Percentiles rank a stretch among this genome's conserved stretches.
Evolutionary conservation across 2,113 vertebrate species (phyloP).

Genomic region (Oenanthe oenanthe): DNA sequence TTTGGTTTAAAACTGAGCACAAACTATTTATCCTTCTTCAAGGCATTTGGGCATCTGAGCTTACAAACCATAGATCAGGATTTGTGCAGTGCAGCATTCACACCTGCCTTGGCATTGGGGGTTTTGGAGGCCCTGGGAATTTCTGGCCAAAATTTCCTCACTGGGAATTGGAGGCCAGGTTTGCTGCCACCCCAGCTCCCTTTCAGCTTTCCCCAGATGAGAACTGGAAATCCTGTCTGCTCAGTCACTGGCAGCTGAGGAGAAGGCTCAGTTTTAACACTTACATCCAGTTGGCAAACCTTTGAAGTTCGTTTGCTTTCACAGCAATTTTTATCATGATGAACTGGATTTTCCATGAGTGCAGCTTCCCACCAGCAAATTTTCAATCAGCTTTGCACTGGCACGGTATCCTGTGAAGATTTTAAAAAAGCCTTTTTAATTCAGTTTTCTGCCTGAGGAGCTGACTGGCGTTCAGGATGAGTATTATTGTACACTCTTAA

Average conservation of each 20-base stretch:
- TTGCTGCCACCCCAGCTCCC: background rate
- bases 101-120: background rate
- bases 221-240: background rate
- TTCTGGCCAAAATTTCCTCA: background rate
- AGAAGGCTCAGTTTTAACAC: background rate
- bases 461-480: background rate
- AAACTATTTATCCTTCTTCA: background rate
- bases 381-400: background rate
- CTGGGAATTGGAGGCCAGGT: background rate
- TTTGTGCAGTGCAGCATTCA: background rate
- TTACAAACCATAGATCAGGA: background rate
- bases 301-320: constrained; percentile 17
- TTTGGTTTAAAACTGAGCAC: background rate
- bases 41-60: background rate
- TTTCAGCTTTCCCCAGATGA: background rate
- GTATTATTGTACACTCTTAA: background rate
- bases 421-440: background rate
- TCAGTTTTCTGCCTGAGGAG: background rate
- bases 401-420: background rate
- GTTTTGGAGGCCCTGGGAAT: background rate
- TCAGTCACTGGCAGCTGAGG: background rate
- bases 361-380: background rate
- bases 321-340: background rate
- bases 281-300: background rate
- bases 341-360: constrained; percentile 13